Conservation (phyloP, 2,113 vertebrate genomes). For the Capra hircus region DNA sequence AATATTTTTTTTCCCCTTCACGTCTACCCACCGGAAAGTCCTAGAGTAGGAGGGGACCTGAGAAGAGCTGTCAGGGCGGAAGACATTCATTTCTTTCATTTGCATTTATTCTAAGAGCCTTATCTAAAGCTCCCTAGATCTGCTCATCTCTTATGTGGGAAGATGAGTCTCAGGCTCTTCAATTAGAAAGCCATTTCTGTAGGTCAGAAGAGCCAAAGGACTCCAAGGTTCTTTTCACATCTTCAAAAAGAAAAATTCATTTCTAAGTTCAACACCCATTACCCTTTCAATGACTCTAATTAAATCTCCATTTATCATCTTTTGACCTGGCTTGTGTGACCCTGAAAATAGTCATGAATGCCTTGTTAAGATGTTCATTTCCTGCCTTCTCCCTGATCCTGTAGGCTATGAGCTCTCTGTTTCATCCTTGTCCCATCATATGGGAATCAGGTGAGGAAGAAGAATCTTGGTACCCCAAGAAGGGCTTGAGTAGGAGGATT, state of each 20-base stretch:
- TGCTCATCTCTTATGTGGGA: background rate
- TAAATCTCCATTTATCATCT: background rate
- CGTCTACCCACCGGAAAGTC: background rate
- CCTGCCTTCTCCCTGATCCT: too few relatives aligned
- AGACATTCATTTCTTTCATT: background rate
- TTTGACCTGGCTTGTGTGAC: background rate
- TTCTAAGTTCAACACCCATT: background rate
- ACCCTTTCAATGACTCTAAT: background rate
- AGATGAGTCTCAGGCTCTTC: background rate
- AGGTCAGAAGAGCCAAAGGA: background rate
- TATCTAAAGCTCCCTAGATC: background rate
- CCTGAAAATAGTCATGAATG: background rate
- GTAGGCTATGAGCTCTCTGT: background rate
- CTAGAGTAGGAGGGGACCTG: background rate
- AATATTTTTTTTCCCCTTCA: background rate
- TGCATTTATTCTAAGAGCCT: background rate
- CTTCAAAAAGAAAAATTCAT: background rate
- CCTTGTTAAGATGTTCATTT: background rate
- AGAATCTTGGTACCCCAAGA: background rate
- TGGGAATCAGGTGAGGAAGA: background rate
- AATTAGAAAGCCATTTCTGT: background rate
- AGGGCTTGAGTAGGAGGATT: background rate
- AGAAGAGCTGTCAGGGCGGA: background rate
- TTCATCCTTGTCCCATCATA: too few relatives aligned
- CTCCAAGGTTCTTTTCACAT: background rate